These are phyloP conservation scores for Brachionus rubens DNA, from an alignment of 1,140 invertebrate genomes.

Conservation along the genomic window DNA sequence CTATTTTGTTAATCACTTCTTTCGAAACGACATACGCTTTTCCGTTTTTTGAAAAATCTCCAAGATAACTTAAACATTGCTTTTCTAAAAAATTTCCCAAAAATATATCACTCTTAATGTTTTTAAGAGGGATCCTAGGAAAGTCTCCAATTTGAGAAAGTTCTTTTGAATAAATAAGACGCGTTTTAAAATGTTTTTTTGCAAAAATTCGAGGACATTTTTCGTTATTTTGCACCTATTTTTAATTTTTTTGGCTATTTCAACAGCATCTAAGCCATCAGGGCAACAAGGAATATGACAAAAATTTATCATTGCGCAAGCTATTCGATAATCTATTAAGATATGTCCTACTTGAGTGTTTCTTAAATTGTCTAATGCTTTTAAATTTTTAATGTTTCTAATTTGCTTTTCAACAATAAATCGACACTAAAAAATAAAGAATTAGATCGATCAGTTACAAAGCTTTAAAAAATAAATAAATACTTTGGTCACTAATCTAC, in stretches of 20 bases:
- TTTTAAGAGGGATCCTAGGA: neutral
- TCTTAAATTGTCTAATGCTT: slow-evolving; percentile 5
- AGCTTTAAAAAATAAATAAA: neutral
- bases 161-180: neutral
- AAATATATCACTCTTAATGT: neutral
- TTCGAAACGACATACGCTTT: neutral
- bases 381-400: neutral
- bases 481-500: neutral
- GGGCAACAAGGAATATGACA: neutral
- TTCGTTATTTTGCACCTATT: neutral
- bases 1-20: neutral
- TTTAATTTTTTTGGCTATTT: slow-evolving; percentile 3
- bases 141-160: neutral
- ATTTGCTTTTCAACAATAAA: slow-evolving; percentile 33
- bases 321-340: slow-evolving; percentile 26
- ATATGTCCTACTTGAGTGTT: slow-evolving; percentile 28
- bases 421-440: neutral
- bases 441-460: neutral
- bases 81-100: slow-evolving; percentile 1
- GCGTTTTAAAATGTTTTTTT: slow-evolving; percentile 13
- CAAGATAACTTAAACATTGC: neutral
- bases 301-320: slow-evolving; percentile 8
- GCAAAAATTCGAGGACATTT: neutral
- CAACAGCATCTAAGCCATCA: neutral
- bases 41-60: neutral